Percentiles rank a stretch among this genome's conserved stretches.
phyloP scores from a whole-genome alignment of 2,888 invertebrate species.

The Ophioninae sp. region DNA sequence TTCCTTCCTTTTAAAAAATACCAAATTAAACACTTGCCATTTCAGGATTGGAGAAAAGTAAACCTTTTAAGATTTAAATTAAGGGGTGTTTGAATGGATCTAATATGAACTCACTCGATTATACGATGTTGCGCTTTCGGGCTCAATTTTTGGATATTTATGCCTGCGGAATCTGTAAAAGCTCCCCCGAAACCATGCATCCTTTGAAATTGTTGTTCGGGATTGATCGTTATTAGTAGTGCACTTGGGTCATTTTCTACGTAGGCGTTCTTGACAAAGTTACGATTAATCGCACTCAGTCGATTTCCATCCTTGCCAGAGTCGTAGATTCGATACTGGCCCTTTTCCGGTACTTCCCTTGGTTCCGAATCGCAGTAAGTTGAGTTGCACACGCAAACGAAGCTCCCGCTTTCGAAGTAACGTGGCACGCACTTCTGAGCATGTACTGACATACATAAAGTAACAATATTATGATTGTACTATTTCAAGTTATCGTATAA shows the following conservation, averaged over 20 bases:
- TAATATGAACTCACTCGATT: conserved; percentile 79
- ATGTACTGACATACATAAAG: conserved; percentile 44
- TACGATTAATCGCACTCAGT: conserved; percentile 81
- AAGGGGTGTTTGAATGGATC: neutral
- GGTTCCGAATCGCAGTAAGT: conserved; percentile 87
- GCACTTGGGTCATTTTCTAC: neutral
- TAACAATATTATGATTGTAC: neutral
- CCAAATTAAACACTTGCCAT: too few species aligned
- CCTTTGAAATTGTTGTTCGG: conserved; percentile 82
- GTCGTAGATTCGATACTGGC: conserved; percentile 83
- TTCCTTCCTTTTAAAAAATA: too few species aligned
- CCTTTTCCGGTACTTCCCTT: conserved; percentile 79
- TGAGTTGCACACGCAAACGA: conserved; percentile 89
- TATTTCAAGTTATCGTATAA: neutral
- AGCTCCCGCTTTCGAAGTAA: conserved; percentile 69
- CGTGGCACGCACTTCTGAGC: conserved; percentile 69
- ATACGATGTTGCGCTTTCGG: conserved; percentile 82
- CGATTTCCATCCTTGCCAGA: conserved; percentile 85
- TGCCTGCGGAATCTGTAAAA: conserved; percentile 88
- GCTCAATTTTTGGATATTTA: conserved; percentile 87
- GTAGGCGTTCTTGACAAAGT: conserved; percentile 70
- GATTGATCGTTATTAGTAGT: neutral
- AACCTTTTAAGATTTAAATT: too few species aligned
- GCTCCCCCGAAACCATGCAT: conserved; percentile 94
- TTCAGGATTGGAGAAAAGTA: neutral